Evolutionary conservation across 1,140 invertebrate species (phyloP), one percentile per base, ranked within the genome.

Genomic region (Psix sp.): DNA sequence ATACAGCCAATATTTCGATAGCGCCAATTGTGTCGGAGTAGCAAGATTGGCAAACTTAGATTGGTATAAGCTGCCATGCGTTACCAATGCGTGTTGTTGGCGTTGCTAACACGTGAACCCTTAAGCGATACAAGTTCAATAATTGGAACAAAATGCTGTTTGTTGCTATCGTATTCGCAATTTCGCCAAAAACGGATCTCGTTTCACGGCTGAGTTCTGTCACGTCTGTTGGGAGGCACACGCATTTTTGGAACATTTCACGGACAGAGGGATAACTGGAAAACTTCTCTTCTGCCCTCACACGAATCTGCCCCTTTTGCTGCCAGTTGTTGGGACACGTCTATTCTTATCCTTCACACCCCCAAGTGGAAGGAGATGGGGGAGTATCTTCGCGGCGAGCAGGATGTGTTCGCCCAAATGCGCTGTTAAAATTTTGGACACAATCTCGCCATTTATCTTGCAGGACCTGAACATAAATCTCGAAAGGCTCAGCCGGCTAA

Each of bases 401-500:
- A 67, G 77, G 81, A 83, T 80, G 83, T 82, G 82, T 83, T 84
- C 83, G 79, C 78, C 84, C 80, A 87, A 87, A 88, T 88, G 84
- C 81, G 86, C 84, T 86, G 84, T 87, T 88, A 88, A 87, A 87
- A 87, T 88, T 87, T 88, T 87, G 83, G 86, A 87, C 87, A 84
- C 87, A 87, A 87, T 87, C 87, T 87, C 77, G 76, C 85, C 85
- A 85, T 88, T 88, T 87, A 85, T 88, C 87, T 88, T 87, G 80
- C 76, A 73, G 74, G 84, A 80, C 82, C 81, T 54, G 80, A 78
- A 83, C 85, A 87, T 88, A 88, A 88, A 88, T 88, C 86, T 87
- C 78, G 59, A 63, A 80, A 80, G 84, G 85, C 86, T 85, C 85
- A 86, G 85, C 85, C 82, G 82, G 83, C 84, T 85, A 84, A 87